phyloP scores from a whole-genome alignment of 2,888 invertebrate species.

The Agrotis ipsilon region DNA sequence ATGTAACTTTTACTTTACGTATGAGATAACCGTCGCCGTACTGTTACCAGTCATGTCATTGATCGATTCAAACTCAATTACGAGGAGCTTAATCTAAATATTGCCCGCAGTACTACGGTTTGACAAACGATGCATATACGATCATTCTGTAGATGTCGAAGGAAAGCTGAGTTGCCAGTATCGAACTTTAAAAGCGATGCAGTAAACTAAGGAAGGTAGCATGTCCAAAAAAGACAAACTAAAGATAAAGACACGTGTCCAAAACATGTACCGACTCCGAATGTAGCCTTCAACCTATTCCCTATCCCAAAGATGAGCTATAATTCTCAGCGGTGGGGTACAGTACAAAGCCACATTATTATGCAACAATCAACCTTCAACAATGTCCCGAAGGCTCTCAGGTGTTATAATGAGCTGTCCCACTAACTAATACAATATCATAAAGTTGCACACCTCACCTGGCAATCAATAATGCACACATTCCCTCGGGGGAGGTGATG shows the following conservation, averaged over 20 bases:
- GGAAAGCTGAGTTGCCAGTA: too few species aligned
- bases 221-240: not conserved
- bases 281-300: too few species aligned
- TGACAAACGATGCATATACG: too few species aligned
- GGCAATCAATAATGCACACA: slow-evolving; percentile 57
- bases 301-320: too few species aligned
- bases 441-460: slow-evolving; percentile 36
- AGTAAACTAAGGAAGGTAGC: not conserved
- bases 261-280: not conserved
- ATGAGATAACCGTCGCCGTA: not conserved
- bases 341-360: not conserved
- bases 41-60: not conserved
- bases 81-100: not conserved
- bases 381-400: slow-evolving; percentile 4
- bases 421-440: slow-evolving; percentile 11
- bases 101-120: not conserved
- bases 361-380: slow-evolving; percentile 25
- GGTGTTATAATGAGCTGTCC: not conserved
- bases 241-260: too few species aligned
- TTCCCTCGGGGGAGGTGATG: slow-evolving; percentile 38
- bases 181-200: too few species aligned
- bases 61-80: not conserved
- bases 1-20: not conserved
- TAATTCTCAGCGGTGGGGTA: not conserved
- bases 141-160: too few species aligned